Percentiles rank a stretch among this genome's conserved stretches.
These are phyloP conservation scores for Stegastes partitus DNA, from an alignment of 2,113 vertebrate genomes.

Conservation along the genomic window DNA sequence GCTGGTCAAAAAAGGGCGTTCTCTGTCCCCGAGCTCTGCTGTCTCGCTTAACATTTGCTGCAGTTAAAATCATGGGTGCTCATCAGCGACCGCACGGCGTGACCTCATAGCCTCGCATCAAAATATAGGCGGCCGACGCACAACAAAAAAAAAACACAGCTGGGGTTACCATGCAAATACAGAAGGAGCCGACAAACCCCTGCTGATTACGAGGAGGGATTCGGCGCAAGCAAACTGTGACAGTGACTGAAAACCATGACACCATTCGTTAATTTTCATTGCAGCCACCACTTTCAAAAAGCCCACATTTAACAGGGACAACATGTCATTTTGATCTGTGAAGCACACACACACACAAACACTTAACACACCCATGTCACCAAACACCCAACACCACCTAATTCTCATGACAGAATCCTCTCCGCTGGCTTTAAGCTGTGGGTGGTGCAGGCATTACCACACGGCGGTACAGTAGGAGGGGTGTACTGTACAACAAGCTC, in stretches of 20 bases:
- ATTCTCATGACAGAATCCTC: constrained; percentile 58
- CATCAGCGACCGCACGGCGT: constrained; percentile 72
- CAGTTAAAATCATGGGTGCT: constrained; percentile 61
- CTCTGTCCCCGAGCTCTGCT: constrained; percentile 56
- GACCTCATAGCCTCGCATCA: constrained; percentile 70
- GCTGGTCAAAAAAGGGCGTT: constrained; percentile 66
- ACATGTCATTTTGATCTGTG: constrained; percentile 38
- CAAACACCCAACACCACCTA: constrained; percentile 46
- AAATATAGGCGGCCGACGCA: constrained; percentile 59
- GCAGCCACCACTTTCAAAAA: constrained; percentile 32
- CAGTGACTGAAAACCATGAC: constrained; percentile 30
- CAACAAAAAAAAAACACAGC: constrained; percentile 73
- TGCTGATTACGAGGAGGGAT: constrained; percentile 7
- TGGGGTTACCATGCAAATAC: constrained; percentile 64
- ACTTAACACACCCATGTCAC: constrained; percentile 55
- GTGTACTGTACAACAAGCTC: constrained; percentile 51
- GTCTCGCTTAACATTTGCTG: constrained; percentile 62
- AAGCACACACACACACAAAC: constrained; percentile 40
- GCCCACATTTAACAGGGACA: constrained; percentile 41
- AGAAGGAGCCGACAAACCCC: constrained; percentile 25
- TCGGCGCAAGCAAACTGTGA: constrained; percentile 30
- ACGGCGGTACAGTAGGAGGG: constrained; percentile 70
- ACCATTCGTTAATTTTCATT: constrained; percentile 43
- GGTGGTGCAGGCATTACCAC: constrained; percentile 75
- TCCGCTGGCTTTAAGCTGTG: constrained; percentile 51